These are phyloP conservation scores for Vanessa atalanta DNA, from an alignment of 1,140 invertebrate species.

Conservation along the genomic window DNA sequence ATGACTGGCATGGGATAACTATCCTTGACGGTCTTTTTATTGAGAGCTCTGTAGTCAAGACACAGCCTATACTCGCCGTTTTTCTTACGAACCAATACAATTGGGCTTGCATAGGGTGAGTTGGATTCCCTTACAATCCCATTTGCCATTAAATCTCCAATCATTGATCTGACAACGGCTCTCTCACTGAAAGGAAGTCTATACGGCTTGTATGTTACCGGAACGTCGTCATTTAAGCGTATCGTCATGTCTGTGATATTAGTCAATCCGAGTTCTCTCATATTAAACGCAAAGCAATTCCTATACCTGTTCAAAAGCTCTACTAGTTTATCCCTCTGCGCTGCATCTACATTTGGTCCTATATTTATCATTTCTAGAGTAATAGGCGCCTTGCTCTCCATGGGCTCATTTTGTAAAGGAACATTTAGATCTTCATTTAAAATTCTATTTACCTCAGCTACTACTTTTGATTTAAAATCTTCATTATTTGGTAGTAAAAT, in stretches of 20 bases:
- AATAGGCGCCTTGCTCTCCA: not conserved
- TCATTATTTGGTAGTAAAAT: no score
- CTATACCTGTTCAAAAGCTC: not conserved
- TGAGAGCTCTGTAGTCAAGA: constrained; percentile 18
- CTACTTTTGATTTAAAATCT: no score
- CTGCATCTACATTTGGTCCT: not conserved
- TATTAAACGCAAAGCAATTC: not conserved
- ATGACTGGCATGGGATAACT: constrained; percentile 18
- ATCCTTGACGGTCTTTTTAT: constrained; percentile 10
- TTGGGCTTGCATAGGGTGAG: constrained; percentile 18
- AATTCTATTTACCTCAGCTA: no score
- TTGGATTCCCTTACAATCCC: constrained; percentile 8
- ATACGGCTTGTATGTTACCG: constrained; percentile 16
- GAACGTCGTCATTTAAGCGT: not conserved
- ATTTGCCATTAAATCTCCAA: constrained; percentile 3
- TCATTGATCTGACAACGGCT: not conserved
- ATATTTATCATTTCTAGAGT: not conserved
- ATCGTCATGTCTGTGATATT: constrained; percentile 3
- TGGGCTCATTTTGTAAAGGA: no score
- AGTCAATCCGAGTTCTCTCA: not conserved
- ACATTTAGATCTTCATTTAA: no score
- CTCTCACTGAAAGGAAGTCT: constrained; percentile 1
- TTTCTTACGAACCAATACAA: constrained; percentile 17
- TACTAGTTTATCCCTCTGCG: not conserved
- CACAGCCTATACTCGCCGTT: constrained; percentile 9